phyloP scores from a whole-genome alignment of 2,888 invertebrate species.

The Choristoneura rosaceana region DNA sequence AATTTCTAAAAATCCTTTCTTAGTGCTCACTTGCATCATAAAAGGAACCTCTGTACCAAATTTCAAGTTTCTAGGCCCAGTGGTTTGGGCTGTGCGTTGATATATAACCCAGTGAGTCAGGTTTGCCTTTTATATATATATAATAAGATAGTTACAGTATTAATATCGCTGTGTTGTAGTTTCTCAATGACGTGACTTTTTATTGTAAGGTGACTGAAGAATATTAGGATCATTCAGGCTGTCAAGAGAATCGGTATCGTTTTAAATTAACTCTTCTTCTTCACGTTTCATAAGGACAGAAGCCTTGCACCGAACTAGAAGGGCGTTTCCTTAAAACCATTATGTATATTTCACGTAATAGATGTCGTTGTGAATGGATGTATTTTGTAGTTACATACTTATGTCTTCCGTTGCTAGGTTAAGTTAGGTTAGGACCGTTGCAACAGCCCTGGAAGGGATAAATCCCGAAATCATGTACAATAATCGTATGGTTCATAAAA shows the following conservation, averaged over 20 bases:
- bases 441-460: background rate
- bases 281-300: too few species aligned
- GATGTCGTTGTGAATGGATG: background rate
- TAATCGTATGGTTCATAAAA: background rate
- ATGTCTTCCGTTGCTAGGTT: conserved; percentile 5
- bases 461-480: background rate
- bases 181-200: background rate
- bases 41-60: too few species aligned
- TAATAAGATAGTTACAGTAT: background rate
- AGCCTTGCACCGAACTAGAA: too few species aligned
- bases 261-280: background rate
- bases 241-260: background rate
- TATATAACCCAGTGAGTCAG: too few species aligned
- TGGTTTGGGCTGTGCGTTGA: too few species aligned
- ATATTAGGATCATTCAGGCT: background rate
- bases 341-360: background rate
- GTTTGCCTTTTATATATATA: too few species aligned
- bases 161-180: background rate
- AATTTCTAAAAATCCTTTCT: too few species aligned
- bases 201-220: background rate
- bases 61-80: too few species aligned
- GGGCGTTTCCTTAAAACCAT: too few species aligned
- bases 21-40: too few species aligned
- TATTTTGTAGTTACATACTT: background rate
- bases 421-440: background rate